Evolutionary conservation across 2,888 invertebrate species (phyloP), one percentile per base, ranked within the genome.

Genomic region (Alsophila aescularia): DNA sequence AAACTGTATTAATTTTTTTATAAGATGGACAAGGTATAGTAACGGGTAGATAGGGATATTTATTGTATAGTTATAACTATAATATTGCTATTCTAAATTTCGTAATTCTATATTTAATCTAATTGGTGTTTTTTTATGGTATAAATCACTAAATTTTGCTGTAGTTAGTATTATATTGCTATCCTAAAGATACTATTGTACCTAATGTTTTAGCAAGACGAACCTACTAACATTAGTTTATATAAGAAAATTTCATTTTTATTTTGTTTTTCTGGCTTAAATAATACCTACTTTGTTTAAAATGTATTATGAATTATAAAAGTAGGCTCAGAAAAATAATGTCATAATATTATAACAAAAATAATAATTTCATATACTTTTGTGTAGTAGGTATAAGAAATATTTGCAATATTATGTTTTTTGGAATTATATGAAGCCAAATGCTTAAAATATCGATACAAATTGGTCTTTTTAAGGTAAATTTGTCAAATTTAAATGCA

Each of bases 111-210:
- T 62, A 59, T 60, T 70, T 32, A 72, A 77, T 67, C 83, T 87
- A 87, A 75, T 88, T 88, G 89, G 88, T 88, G 89, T 89, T 87
- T 89, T 87, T 55, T 84, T 81, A n/a, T n/a, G n/a, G 77, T 77
- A 76, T 79, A 74, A 73, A 73, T 77, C 66, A 75, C 71, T 78
- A 84, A 65, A 78, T 78, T 76, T 79, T 79, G 76, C 50, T 58
- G 67, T 70, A 60, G 77, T n/a, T 77, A 82, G 79, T 77, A 80
- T 73, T 73, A 67, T 64, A 7, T 27, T 7, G 9, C 67, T 37
- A 39, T 9, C 40, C 45, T 55, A 50, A n/a, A 14, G 4, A 24
- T 18, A 15, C 45, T 47, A 53, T 34, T 40, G 57, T 62, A 67
- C 60, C 67, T 70, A 73, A 14, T 21, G 6, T 32, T 24, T 24